These are phyloP conservation scores for Diadema setosum DNA, from an alignment of 35 echinoderm and acorn worm species.

Conservation along the genomic window DNA sequence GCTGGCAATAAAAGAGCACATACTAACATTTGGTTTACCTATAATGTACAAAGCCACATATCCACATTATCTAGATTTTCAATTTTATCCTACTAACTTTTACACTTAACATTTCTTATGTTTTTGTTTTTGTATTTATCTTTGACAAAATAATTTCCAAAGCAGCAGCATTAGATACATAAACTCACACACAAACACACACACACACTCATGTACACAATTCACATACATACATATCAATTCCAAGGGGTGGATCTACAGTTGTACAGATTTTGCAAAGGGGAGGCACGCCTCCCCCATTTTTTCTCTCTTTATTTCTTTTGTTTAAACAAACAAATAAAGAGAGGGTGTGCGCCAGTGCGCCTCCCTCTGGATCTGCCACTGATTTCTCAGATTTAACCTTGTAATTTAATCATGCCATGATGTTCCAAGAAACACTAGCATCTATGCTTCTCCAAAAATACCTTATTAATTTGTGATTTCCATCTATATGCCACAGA, in stretches of 20 bases:
- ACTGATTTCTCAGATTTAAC: neutral
- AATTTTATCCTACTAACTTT: neutral
- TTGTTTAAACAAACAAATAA: neutral
- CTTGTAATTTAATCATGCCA: no score
- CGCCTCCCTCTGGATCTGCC: neutral
- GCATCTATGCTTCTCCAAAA: neutral
- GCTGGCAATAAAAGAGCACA: no score
- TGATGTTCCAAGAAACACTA: neutral
- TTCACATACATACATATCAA: neutral
- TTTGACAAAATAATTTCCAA: neutral
- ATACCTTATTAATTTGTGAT: slow-evolving; percentile 71
- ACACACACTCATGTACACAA: neutral
- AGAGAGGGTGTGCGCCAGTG: neutral
- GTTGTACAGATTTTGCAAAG: neutral
- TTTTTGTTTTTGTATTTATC: neutral
- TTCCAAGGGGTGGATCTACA: no score
- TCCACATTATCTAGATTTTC: neutral
- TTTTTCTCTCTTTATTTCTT: neutral
- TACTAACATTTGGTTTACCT: no score
- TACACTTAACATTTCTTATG: neutral
- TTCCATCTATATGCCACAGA: slow-evolving; percentile 76
- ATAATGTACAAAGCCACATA: neutral
- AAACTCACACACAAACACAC: neutral
- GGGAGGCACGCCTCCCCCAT: neutral
- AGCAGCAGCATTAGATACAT: neutral